Evolutionary conservation across 1,140 invertebrate genomes (phyloP).

Genomic region (Orchesella cincta): DNA sequence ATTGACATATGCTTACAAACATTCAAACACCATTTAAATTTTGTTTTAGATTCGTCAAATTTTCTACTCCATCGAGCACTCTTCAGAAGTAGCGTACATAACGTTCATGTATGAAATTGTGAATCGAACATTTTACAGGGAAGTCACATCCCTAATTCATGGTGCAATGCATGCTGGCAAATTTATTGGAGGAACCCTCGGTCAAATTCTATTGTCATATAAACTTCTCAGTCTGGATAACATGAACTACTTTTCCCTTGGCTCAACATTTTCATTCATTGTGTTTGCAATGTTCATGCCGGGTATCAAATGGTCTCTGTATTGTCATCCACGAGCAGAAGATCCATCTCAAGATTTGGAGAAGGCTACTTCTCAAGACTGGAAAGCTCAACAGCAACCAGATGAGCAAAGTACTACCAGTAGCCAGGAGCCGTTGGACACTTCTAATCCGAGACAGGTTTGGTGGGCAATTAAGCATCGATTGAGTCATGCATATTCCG

Average conservation of each 20-base stretch:
- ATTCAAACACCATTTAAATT: too few relatives aligned
- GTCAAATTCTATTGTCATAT: conserved; percentile 66
- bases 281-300: conserved; percentile 69
- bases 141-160: conserved; percentile 73
- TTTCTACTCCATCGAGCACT: conserved; percentile 70
- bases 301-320: conserved; percentile 71
- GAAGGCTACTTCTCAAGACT: conserved; percentile 63
- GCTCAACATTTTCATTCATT: conserved; percentile 53
- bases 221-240: conserved; percentile 38
- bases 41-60: conserved; percentile 51
- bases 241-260: conserved; percentile 58
- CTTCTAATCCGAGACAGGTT: background rate
- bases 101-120: conserved; percentile 93
- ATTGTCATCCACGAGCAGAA: conserved; percentile 57
- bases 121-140: conserved; percentile 70
- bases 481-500: conserved; percentile 52
- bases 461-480: background rate
- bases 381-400: background rate
- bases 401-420: background rate
- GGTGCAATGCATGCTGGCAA: conserved; percentile 70
- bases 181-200: conserved; percentile 68
- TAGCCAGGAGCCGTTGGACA: background rate
- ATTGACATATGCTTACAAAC: too few relatives aligned
- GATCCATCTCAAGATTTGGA: background rate
- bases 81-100: conserved; percentile 86